A percentile compares a stretch with the other conserved stretches of the same genome.
phyloP scores from a whole-genome alignment of 1,140 invertebrate genomes.

The Capitella teleta region DNA sequence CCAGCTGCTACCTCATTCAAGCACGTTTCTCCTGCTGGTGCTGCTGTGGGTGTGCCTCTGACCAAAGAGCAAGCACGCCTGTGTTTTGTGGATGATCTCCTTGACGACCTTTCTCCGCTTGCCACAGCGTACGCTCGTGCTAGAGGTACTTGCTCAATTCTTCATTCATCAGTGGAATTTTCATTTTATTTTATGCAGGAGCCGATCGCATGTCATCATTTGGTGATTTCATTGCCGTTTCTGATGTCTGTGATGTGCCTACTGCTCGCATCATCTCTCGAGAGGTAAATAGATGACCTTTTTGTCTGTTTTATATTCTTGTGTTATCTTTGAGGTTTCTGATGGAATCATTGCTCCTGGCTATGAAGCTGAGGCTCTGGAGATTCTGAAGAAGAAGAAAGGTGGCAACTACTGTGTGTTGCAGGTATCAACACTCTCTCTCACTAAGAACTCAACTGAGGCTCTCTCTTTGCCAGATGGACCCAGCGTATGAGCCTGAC shows the following conservation, averaged over 20 bases:
- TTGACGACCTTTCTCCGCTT: constrained; percentile 64
- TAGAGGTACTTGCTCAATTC: constrained; percentile 46
- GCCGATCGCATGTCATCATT: constrained; percentile 99
- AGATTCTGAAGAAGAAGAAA: constrained; percentile 91
- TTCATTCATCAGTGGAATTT: background rate
- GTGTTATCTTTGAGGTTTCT: constrained; percentile 55
- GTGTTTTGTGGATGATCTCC: constrained; percentile 85
- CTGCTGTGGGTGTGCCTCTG: constrained; percentile 75
- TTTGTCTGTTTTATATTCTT: background rate
- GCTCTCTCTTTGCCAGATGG: constrained; percentile 55
- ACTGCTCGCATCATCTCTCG: constrained; percentile 66
- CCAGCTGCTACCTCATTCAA: constrained; percentile 96
- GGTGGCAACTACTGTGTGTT: constrained; percentile 84
- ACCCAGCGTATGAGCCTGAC: constrained; percentile 69
- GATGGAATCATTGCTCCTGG: constrained; percentile 94
- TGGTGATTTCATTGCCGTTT: constrained; percentile 92
- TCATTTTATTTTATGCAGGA: constrained; percentile 44
- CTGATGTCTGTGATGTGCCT: constrained; percentile 74
- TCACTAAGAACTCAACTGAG: background rate
- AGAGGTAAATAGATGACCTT: constrained; percentile 43
- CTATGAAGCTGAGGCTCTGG: constrained; percentile 70
- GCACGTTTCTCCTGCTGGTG: constrained; percentile 90
- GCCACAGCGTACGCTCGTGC: constrained; percentile 90
- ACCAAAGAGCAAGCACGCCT: constrained; percentile 60
- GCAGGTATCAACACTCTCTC: constrained; percentile 43